These are phyloP conservation scores for Ondatra zibethicus DNA, from an alignment of 2,113 vertebrate genomes.

Conservation along the genomic window DNA sequence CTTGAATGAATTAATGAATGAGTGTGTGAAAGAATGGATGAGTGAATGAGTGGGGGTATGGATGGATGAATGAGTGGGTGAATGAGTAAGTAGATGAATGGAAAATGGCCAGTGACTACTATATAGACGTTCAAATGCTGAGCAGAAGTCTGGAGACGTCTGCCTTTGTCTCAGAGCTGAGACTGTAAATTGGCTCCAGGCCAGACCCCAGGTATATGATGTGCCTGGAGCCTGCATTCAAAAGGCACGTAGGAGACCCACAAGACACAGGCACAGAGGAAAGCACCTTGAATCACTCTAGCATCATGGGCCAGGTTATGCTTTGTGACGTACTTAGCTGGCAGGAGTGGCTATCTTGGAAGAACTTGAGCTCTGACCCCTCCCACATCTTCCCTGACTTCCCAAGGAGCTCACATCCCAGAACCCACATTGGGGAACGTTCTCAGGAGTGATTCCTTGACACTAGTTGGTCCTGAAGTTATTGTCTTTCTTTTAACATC, in stretches of 20 bases:
- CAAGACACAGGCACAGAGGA: background rate
- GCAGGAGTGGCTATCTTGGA: background rate
- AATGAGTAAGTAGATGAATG: background rate
- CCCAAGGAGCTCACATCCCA: background rate
- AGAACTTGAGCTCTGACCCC: background rate
- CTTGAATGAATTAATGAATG: background rate
- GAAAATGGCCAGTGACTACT: background rate
- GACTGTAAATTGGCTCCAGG: background rate
- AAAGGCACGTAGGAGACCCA: background rate
- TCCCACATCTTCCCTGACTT: background rate
- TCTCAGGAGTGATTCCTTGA: background rate
- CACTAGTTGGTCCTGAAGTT: background rate
- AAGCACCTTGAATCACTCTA: background rate
- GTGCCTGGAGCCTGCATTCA: background rate
- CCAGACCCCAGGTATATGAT: background rate
- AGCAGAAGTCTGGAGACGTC: background rate
- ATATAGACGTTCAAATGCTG: background rate
- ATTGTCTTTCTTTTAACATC: background rate
- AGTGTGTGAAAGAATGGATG: background rate
- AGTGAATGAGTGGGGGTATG: rapidly evolving
- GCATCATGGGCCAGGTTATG: rapidly evolving
- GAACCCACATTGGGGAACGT: background rate
- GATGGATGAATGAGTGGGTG: background rate
- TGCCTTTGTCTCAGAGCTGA: background rate
- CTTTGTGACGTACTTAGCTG: background rate